Conservation (phyloP, 2,113 vertebrate species). For the Albula goreensis region DNA sequence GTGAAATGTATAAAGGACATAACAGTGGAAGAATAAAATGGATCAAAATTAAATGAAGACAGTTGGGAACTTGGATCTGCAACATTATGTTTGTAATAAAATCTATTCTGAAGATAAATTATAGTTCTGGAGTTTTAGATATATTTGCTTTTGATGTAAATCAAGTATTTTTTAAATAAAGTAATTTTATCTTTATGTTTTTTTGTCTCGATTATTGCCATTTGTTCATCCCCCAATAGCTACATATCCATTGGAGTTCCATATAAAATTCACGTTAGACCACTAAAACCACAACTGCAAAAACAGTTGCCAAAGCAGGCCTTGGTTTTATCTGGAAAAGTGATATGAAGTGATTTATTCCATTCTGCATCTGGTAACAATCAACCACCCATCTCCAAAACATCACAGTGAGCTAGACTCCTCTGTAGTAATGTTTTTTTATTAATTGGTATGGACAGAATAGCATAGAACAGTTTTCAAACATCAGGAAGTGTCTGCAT, state of each 20-base stretch:
- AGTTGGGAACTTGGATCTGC: not conserved
- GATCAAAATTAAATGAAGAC: not conserved
- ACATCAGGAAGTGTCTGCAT: not conserved
- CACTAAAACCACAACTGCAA: not conserved
- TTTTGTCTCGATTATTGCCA: not conserved
- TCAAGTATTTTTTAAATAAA: slow-evolving; percentile 36
- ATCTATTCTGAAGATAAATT: not conserved
- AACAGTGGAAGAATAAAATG: slow-evolving; percentile 9
- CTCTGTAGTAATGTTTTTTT: not conserved
- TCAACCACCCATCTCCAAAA: not conserved
- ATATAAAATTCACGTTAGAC: not conserved
- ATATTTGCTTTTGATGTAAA: slow-evolving; percentile 22
- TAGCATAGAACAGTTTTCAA: not conserved
- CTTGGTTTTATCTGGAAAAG: not conserved
- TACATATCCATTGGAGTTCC: too few species aligned
- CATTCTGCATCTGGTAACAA: not conserved
- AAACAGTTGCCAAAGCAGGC: not conserved
- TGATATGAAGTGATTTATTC: not conserved
- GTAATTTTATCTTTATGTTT: not conserved
- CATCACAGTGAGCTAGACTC: not conserved
- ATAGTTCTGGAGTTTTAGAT: not conserved
- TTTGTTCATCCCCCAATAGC: not conserved
- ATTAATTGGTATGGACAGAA: slow-evolving; percentile 3
- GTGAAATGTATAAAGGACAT: not conserved
- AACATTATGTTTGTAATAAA: not conserved